phyloP scores from a whole-genome alignment of 2,888 invertebrate species.

The Colletes collaris region DNA sequence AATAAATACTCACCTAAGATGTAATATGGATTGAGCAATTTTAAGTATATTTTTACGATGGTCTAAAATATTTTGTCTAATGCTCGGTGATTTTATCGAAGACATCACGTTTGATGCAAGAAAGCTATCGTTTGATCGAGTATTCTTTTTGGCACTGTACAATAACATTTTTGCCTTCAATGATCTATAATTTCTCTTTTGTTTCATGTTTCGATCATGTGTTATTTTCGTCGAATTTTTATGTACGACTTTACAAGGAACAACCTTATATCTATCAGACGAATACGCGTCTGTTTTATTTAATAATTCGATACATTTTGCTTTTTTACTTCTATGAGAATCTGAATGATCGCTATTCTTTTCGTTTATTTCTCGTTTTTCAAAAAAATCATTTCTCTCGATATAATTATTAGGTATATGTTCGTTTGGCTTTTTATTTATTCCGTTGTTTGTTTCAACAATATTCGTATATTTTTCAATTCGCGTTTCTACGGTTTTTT shows the following conservation, averaged over 20 bases:
- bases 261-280: background rate
- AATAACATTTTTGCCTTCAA: background rate
- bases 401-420: background rate
- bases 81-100: background rate
- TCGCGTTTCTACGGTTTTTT: background rate
- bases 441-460: background rate
- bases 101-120: background rate
- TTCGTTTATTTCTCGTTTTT: background rate
- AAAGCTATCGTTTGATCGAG: background rate
- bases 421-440: background rate
- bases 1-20: slow-evolving; percentile 36
- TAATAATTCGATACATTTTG: background rate
- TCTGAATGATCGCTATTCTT: background rate
- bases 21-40: slow-evolving; percentile 19
- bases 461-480: background rate
- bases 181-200: background rate
- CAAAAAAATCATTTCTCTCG: background rate
- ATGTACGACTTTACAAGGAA: background rate
- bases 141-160: background rate
- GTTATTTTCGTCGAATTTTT: background rate
- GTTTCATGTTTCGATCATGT: background rate
- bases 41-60: slow-evolving; percentile 16
- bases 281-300: background rate
- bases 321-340: background rate
- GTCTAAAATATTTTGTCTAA: slow-evolving; percentile 1